Base-by-base conservation (phyloP, 2,797 vertebrate genomes). In the Sardinella longiceps region DNA sequence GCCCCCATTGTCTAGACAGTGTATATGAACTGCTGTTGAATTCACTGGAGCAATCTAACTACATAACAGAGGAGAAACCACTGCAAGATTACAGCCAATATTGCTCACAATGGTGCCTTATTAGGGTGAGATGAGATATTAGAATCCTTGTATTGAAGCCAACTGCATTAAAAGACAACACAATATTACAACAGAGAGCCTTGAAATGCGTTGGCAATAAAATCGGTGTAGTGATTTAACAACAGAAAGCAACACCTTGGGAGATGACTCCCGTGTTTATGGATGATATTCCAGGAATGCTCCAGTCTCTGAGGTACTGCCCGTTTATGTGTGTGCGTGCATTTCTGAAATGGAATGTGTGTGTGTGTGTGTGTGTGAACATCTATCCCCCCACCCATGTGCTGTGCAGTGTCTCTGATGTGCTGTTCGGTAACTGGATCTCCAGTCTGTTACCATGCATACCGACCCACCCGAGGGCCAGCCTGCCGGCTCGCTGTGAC, bases 401-500 rank as follows among this genome's bases (percentile, higher is more conserved):
- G 70, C 14, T 15, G 53, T 30, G 80, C 77, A 4, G 58, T 74
- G 30, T 86, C 33, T 53, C 56, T 43, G 25, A 70, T 53, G 80
- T 63, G 83, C n/a, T 12, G 20, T 25, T 23, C 56, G 30, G 86
- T 83, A 88, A 84, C 58, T 80, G 60, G 77, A 89, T 82, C 82
- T 81, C 82, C 45, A 0, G 15, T 63, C 33, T 53, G 84, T 83
- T 88, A 56, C 86, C 48, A 80, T 87, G 86, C 80, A 82, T 80
- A 80, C 86, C 82, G 80, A 70, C 80, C 81, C 87, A 83, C 87
- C 86, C 84, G 85, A 84, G 85, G 70, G 84, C 43, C 51, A 7
- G 81, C 56, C 81, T 84, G 86, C 48, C 80, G 87, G 87, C 87
- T 85, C 82, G 84, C 83, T 83, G 63, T 84, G 85, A 81, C 87